These are phyloP conservation scores for Megamerina dolium DNA, from an alignment of 2,888 invertebrate species.

Conservation along the genomic window DNA sequence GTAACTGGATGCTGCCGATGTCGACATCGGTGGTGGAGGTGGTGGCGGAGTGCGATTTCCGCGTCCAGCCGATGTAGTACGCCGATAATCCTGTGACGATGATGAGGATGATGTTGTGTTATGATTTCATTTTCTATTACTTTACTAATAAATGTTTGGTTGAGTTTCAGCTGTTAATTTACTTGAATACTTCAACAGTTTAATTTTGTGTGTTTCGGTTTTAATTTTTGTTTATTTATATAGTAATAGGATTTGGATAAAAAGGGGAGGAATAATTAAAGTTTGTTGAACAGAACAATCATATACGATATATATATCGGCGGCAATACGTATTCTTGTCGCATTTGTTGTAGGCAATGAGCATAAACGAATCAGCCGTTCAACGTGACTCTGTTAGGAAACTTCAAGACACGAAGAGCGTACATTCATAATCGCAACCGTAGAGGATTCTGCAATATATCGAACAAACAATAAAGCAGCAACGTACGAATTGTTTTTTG, in stretches of 20 bases:
- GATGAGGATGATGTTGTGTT: conserved; percentile 44
- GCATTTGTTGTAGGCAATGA: too few species aligned
- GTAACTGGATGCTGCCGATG: conserved; percentile 32
- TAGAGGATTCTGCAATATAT: too few species aligned
- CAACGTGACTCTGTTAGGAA: too few species aligned
- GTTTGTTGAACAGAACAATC: too few species aligned
- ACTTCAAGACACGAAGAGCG: too few species aligned
- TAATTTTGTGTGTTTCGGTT: conserved; percentile 12
- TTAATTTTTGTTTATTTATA: conserved; percentile 8
- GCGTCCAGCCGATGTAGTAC: conserved; percentile 38
- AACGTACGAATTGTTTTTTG: too few species aligned
- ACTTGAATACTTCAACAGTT: conserved; percentile 8
- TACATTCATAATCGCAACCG: too few species aligned
- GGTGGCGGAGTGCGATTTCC: conserved; percentile 45
- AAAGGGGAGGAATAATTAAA: conserved; percentile 17
- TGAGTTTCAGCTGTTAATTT: conserved; percentile 16
- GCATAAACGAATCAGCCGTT: too few species aligned
- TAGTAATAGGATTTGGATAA: conserved; percentile 16
- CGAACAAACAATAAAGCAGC: too few species aligned
- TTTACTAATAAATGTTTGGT: conserved; percentile 4
- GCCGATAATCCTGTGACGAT: conserved; percentile 48
- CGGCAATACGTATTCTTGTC: too few species aligned
- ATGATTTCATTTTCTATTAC: conserved; percentile 26
- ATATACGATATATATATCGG: too few species aligned
- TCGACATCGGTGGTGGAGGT: conserved; percentile 36